Evolutionary conservation across 2,113 vertebrate species (phyloP).

Genomic region (Toxotes jaculatrix): DNA sequence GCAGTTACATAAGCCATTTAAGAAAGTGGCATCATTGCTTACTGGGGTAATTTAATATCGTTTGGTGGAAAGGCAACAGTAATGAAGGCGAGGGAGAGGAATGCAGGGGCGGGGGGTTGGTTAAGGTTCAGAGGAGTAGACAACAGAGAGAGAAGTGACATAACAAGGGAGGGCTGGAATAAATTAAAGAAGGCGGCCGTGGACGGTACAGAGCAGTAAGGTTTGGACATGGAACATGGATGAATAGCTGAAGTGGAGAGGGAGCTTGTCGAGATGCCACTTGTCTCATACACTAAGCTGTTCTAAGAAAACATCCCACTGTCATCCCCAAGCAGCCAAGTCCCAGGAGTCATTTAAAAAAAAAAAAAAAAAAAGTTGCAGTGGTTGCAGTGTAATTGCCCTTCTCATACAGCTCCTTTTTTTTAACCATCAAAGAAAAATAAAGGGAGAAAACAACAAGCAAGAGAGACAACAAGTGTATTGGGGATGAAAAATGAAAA

Average conservation of each 20-base stretch:
- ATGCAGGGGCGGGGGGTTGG: background rate
- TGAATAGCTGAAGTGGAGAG: background rate
- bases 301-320: slow-evolving; percentile 41
- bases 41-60: slow-evolving; percentile 23
- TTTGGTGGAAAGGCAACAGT: slow-evolving; percentile 23
- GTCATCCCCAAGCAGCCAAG: slow-evolving; percentile 29
- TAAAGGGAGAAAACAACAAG: background rate
- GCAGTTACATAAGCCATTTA: slow-evolving; percentile 34
- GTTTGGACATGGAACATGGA: background rate
- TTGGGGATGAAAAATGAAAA: background rate
- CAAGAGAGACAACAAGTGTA: background rate
- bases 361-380: background rate
- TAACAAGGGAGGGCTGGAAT: background rate
- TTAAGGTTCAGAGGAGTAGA: slow-evolving; percentile 25
- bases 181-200: background rate
- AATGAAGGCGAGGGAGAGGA: slow-evolving; percentile 15
- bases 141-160: background rate
- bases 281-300: slow-evolving; percentile 12
- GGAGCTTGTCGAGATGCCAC: slow-evolving; percentile 21
- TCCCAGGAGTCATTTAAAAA: slow-evolving; percentile 28
- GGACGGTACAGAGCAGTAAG: background rate
- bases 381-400: slow-evolving; percentile 23
- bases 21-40: background rate
- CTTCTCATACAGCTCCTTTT: background rate
- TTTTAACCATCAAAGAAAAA: slow-evolving; percentile 11